These are phyloP conservation scores for Leuciscus waleckii DNA, from an alignment of 2,797 vertebrate genomes.

Conservation along the genomic window DNA sequence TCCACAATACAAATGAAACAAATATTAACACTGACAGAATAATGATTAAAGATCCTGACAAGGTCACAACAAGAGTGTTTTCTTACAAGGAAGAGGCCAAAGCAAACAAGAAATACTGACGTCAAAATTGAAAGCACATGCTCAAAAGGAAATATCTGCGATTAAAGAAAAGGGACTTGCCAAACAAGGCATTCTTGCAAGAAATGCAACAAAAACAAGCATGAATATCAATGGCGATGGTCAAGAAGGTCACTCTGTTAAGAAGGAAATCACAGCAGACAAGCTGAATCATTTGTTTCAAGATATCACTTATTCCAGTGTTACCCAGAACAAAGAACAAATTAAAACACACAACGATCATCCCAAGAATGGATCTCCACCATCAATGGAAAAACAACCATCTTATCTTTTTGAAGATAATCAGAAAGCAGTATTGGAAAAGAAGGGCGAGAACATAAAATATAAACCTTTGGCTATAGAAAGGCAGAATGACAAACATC, in stretches of 20 bases:
- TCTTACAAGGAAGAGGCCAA: conserved; percentile 76
- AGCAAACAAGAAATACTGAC: conserved; percentile 82
- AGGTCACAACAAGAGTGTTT: conserved; percentile 58
- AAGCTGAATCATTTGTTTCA: conserved; percentile 63
- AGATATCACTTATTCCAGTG: conserved; percentile 60
- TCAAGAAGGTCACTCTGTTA: conserved; percentile 57
- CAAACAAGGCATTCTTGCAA: conserved; percentile 67
- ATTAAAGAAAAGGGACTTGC: conserved; percentile 80
- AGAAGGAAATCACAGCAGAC: conserved; percentile 64
- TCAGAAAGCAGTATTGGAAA: conserved; percentile 1
- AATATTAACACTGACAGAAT: conserved; percentile 30
- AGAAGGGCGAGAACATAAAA: conserved; percentile 22
- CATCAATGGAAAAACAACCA: conserved; percentile 15
- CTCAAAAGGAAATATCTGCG: conserved; percentile 84
- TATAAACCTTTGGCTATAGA: not conserved
- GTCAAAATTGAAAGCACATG: conserved; percentile 83
- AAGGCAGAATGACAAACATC: not conserved
- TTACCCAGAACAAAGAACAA: conserved; percentile 54
- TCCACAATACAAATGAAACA: conserved; percentile 30
- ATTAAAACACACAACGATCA: conserved; percentile 27
- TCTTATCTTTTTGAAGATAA: conserved; percentile 9
- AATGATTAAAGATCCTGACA: conserved; percentile 64
- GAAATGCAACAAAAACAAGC: conserved; percentile 66
- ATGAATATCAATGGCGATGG: conserved; percentile 54
- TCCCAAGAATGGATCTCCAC: conserved; percentile 31